A percentile compares a stretch with the other conserved stretches of the same genome.
Evolutionary conservation across 1,140 invertebrate species (phyloP).

Genomic region (Araneus ventricosus): DNA sequence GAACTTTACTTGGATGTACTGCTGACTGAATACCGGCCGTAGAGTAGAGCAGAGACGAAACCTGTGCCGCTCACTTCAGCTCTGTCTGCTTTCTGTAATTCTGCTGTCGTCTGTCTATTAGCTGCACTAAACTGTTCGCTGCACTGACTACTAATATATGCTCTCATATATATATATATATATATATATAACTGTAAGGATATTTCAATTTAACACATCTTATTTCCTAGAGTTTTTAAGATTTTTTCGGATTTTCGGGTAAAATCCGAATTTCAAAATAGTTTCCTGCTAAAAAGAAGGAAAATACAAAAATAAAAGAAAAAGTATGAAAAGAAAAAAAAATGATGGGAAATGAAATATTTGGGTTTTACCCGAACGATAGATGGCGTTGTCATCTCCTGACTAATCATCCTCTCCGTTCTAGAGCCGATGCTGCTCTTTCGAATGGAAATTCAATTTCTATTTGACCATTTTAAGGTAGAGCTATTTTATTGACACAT

Average conservation of each 20-base stretch:
- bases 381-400: neutral
- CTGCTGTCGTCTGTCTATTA: neutral
- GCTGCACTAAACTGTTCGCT: conserved; percentile 41
- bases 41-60: neutral
- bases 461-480: conserved; percentile 75
- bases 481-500: conserved; percentile 68
- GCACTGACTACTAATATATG: conserved; percentile 20
- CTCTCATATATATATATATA: no score
- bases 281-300: neutral
- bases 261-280: conserved; percentile 65
- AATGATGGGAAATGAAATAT: conserved; percentile 1
- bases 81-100: neutral
- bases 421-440: conserved; percentile 66
- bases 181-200: no score
- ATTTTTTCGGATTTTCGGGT: conserved; percentile 66
- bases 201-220: neutral
- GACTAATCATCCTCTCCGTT: conserved; percentile 73
- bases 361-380: conserved; percentile 72
- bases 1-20: neutral
- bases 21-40: neutral
- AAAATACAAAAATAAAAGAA: neutral
- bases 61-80: neutral
- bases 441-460: conserved; percentile 68
- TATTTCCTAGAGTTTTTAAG: neutral
- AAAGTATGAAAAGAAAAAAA: conserved; percentile 1